Conservation (phyloP, 1,140 invertebrate species). For the Aradophagus sp. region DNA sequence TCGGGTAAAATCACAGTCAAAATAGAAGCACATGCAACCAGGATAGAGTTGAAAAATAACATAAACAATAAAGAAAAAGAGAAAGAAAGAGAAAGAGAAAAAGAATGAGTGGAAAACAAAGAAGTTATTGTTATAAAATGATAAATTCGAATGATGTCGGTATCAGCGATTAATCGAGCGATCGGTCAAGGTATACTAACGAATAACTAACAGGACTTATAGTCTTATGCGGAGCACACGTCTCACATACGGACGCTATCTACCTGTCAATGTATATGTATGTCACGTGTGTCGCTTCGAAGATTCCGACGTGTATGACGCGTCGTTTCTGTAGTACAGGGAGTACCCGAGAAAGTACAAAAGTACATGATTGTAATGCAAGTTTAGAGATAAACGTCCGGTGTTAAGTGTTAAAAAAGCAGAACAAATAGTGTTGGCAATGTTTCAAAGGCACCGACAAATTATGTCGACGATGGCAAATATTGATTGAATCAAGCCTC, state of each 20-base stretch:
- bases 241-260: slow-evolving; percentile 33
- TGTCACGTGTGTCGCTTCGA: slow-evolving; percentile 37
- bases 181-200: slow-evolving; percentile 12
- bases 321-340: slow-evolving; percentile 25
- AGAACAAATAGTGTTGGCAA: slow-evolving; percentile 20
- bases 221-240: slow-evolving; percentile 12
- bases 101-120: not conserved
- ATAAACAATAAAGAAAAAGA: too few species aligned
- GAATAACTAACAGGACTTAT: slow-evolving; percentile 27
- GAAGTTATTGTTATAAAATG: too few species aligned
- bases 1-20: too few species aligned
- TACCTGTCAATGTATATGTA: slow-evolving; percentile 39
- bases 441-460: slow-evolving; percentile 18
- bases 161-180: not conserved
- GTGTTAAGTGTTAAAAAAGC: slow-evolving; percentile 27
- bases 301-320: slow-evolving; percentile 46
- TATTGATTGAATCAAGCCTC: slow-evolving; percentile 9
- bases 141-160: too few species aligned
- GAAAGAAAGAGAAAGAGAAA: too few species aligned
- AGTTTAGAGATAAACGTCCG: slow-evolving; percentile 31
- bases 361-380: slow-evolving; percentile 37
- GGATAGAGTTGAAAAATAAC: too few species aligned
- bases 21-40: too few species aligned
- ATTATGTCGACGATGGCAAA: slow-evolving; percentile 9
- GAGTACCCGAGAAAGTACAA: slow-evolving; percentile 20